A percentile compares a stretch with the other conserved stretches of the same genome.
Conservation (phyloP, 2,113 vertebrate genomes). For the Maylandia zebra region DNA sequence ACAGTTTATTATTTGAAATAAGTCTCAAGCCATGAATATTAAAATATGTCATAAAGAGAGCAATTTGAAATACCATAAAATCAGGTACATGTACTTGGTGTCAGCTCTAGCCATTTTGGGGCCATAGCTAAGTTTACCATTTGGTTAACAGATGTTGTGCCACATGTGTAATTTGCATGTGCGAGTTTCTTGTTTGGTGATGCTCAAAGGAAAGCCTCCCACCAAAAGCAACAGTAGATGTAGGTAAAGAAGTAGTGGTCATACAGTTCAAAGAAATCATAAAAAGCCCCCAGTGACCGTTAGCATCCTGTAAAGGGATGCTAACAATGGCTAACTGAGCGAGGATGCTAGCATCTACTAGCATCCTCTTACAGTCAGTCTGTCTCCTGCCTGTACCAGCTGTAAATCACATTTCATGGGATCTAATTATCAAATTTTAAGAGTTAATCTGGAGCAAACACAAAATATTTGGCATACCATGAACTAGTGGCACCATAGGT, state of each 20-base stretch:
- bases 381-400: not conserved
- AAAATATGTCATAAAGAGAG: not conserved
- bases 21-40: not conserved
- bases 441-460: not conserved
- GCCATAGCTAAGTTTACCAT: not conserved
- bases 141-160: not conserved
- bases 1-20: not conserved
- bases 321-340: not conserved
- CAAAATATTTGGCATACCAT: not conserved
- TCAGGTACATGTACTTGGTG: not conserved
- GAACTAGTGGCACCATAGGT: not conserved
- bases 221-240: not conserved
- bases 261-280: not conserved
- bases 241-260: not conserved
- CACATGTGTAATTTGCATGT: not conserved
- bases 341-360: not conserved
- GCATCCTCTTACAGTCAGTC: not conserved
- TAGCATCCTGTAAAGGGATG: not conserved
- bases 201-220: not conserved
- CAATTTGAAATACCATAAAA: not conserved
- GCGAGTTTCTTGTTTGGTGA: not conserved
- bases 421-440: not conserved
- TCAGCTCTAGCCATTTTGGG: not conserved
- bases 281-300: not conserved
- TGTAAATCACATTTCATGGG: not conserved